Conservation (phyloP, 2,888 invertebrate species). For the Tinea semifulvella region DNA sequence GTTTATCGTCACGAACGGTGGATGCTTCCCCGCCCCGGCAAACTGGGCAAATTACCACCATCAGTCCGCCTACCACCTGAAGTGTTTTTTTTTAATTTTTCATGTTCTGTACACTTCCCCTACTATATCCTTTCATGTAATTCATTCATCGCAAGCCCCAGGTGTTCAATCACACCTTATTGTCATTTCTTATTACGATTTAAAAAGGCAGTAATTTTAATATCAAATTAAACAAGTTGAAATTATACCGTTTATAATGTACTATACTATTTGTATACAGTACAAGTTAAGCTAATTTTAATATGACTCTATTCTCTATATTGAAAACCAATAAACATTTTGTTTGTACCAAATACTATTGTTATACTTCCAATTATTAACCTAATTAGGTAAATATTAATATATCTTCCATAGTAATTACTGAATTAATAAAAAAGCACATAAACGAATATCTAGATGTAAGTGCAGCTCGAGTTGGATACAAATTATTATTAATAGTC, state of each 20-base stretch:
- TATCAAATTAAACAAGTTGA: neutral
- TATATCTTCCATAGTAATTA: constrained; percentile 2
- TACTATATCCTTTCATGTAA: too few species aligned
- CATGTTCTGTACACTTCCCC: too few species aligned
- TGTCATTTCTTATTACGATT: too few species aligned
- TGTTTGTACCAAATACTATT: too few species aligned
- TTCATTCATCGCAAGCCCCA: too few species aligned
- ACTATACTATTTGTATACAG: neutral
- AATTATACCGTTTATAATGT: neutral
- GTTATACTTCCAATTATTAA: neutral
- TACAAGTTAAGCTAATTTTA: constrained; percentile 1
- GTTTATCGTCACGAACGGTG: too few species aligned
- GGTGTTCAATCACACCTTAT: too few species aligned
- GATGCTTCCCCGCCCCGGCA: too few species aligned
- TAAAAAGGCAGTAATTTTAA: too few species aligned
- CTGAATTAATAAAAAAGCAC: neutral
- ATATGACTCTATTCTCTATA: neutral
- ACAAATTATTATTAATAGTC: neutral
- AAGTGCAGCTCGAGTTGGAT: constrained; percentile 7
- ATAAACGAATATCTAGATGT: neutral
- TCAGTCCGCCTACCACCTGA: too few species aligned
- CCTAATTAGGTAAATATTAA: constrained; percentile 1
- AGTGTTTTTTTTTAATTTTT: too few species aligned
- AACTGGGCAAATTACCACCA: too few species aligned
- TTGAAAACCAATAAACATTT: neutral